Evolutionary conservation across 2,113 vertebrate species (phyloP), one percentile per base, ranked within the genome.

Genomic region (Aldabrachelys gigantea): DNA sequence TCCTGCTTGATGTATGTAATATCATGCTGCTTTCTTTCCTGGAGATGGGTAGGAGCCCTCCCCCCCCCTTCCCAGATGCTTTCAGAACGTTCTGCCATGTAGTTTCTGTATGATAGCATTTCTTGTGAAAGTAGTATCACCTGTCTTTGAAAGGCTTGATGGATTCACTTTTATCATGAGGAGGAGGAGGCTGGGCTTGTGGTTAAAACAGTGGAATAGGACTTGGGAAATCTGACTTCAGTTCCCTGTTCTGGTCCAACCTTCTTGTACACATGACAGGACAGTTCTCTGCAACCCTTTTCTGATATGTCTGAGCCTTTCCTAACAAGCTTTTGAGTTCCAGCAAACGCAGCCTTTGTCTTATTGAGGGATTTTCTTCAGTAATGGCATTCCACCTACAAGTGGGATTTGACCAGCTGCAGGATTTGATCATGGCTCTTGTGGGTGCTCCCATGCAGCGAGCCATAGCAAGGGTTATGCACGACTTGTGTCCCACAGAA

Each of bases 281-380:
- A 69, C 95, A 89, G 94, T 62, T 97, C 89, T 62, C 91, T 88
- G 80, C 80, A 87, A 88, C 91, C 90, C 85, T 94, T 95, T 94
- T 94, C 95, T 93, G 93, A 95, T 92, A 93, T 94, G 78, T 84
- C 0, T 59, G 86, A 92, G 62, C 59, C 72, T 93, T 93, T 91
- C 96, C 89, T 80, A 88, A 57, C 24, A 96, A 90, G 2, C 21
- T 89, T 95, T 92, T 92, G 91, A 92, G 87, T 95, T 95, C 76
- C 72, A 62, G 92, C 17, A 93, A 95, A 89, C 22, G 75, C 41
- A 88, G 38, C 92, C 50, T 35, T 62, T 84, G n/a, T 10, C 85
- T 96, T 96, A 56, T 87, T 87, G 76, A 76, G 65, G 80, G 57
- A 54, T 84, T 49, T 90, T 90, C 95, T 95, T 53, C 84, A 82